Base-by-base conservation (phyloP, 1,140 invertebrate genomes). In the Tetranychus urticae region DNA sequence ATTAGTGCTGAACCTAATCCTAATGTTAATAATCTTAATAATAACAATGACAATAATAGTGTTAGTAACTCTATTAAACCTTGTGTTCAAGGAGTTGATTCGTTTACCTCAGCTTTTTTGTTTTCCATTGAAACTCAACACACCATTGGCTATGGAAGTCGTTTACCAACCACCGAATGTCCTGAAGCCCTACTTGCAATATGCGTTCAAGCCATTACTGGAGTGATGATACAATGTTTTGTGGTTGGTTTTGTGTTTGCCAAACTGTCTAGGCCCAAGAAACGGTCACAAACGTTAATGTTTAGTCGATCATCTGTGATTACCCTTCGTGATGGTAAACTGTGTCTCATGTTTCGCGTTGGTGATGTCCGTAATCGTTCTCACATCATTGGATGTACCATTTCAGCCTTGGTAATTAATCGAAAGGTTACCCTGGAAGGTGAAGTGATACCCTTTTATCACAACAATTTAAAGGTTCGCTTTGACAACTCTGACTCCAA, bases 171-270 rank as follows among this genome's bases (percentile, higher is more conserved):
- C 0, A 88, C 93, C 69, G 86, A 96, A 69, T 98, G 94, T 70
- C 87, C 90, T 0, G 87, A 93, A 72, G 91, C 89, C 1, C 86
- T 98, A 63, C 85, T 96, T 66, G 81, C 96, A 55, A 90, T 98
- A 87, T 97, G 90, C 70, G 76, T 97, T 54, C 94, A 99, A 73
- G 94, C 89, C 67, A 92, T 97, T 63, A 82, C 83, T 36, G 94
- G 92, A 14, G 86, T 94, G 0, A 88, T 96, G 79, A 88, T 91
- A 45, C 80, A 81, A 69, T 80, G 79, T 23, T 74, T 78, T 62
- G 75, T 80, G 69, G 88, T 88, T 1, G 90, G 90, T 48, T 87
- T 94, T 45, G 87, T 94, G 2, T 94, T 96, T 70, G 87, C 89
- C 13, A 96, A 93, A 73, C 84, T 98, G 78, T 91, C 90, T 7